These are phyloP conservation scores for Adelphocoris suturalis DNA, from an alignment of 2,888 invertebrate genomes.

Conservation along the genomic window DNA sequence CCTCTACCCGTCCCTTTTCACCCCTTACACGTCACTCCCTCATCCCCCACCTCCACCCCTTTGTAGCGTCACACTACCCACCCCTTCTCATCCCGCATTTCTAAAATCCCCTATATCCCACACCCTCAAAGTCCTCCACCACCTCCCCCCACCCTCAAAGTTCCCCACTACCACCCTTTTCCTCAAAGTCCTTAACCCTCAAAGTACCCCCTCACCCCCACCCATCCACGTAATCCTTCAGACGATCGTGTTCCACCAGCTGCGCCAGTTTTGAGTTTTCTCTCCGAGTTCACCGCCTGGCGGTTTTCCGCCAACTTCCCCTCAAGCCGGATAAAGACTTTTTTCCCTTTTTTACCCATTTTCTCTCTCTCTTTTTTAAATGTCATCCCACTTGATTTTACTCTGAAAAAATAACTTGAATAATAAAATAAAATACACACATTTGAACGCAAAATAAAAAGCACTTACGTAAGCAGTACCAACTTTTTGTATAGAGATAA, in stretches of 20 bases:
- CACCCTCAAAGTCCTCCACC: background rate
- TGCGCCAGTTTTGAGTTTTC: conserved; percentile 42
- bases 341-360: background rate
- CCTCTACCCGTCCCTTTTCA: background rate
- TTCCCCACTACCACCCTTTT: background rate
- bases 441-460: too few species aligned
- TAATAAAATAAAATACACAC: too few species aligned
- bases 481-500: too few species aligned
- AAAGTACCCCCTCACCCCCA: background rate
- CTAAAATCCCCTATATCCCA: background rate
- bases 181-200: background rate
- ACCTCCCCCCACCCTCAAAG: background rate
- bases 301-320: background rate
- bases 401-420: too few species aligned
- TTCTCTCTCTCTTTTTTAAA: too few species aligned
- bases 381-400: too few species aligned
- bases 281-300: background rate
- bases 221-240: background rate
- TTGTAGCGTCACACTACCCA: background rate
- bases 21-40: background rate
- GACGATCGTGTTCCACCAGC: conserved; percentile 31
- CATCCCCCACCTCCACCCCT: background rate
- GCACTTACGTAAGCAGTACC: too few species aligned
- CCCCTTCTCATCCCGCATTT: background rate
- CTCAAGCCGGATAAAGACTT: background rate